phyloP scores from a whole-genome alignment of 1,140 invertebrate species.

The Cydia amplana region DNA sequence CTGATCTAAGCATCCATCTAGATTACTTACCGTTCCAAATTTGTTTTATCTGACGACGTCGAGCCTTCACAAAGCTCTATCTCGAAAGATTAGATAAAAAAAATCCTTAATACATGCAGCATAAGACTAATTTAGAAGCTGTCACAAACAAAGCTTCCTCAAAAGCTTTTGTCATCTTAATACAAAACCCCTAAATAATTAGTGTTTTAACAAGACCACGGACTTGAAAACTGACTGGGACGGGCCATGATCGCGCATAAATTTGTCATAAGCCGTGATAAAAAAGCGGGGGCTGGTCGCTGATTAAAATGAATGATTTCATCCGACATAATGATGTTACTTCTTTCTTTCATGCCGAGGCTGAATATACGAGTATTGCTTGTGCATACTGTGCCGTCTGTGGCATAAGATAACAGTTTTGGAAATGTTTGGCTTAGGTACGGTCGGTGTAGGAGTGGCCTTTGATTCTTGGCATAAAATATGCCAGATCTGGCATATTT shows the following conservation, averaged over 20 bases:
- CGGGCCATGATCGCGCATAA: conserved; percentile 26
- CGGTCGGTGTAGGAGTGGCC: background rate
- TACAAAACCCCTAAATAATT: conserved; percentile 33
- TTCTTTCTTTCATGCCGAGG: background rate
- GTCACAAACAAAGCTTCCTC: background rate
- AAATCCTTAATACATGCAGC: background rate
- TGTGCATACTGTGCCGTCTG: background rate
- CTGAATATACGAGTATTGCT: background rate
- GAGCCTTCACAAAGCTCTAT: too few relatives aligned
- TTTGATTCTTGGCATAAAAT: background rate
- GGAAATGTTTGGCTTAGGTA: background rate
- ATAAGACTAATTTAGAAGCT: conserved; percentile 14
- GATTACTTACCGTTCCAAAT: too few relatives aligned
- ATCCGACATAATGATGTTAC: conserved; percentile 26
- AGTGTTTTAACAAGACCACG: conserved; percentile 16
- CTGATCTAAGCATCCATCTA: too few relatives aligned
- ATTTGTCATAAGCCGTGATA: conserved; percentile 29
- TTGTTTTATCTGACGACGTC: too few relatives aligned
- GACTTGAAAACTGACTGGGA: background rate
- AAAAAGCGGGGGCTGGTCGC: background rate
- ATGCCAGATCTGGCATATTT: too few relatives aligned
- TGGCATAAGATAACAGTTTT: background rate
- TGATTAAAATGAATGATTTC: conserved; percentile 31
- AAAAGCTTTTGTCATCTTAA: conserved; percentile 26
- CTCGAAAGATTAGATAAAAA: background rate